Conservation (phyloP, 2,888 invertebrate species). For the Amphimallon solstitiale region DNA sequence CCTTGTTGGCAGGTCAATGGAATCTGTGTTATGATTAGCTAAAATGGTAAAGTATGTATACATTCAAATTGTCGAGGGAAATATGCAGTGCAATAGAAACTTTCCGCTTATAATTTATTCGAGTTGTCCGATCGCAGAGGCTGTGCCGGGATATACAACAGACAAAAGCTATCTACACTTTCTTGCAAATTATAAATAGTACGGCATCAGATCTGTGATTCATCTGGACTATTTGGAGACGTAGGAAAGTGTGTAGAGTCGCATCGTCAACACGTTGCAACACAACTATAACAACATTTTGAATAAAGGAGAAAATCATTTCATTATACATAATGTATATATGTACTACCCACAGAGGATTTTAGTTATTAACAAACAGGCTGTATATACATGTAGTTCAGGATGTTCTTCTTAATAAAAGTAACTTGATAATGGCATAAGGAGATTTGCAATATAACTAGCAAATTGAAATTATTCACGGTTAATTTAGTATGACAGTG, state of each 20-base stretch:
- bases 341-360: no score
- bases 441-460: neutral
- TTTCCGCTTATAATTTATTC: constrained; percentile 5
- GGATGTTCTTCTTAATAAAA: neutral
- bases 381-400: neutral
- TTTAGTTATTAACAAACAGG: neutral
- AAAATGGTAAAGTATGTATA: constrained; percentile 17
- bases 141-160: constrained; percentile 4
- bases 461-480: constrained; percentile 4
- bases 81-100: constrained; percentile 6
- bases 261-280: constrained; percentile 17
- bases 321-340: neutral
- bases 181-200: constrained; percentile 33
- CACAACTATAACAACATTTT: constrained; percentile 10
- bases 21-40: constrained; percentile 30
- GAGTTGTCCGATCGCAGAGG: constrained; percentile 7
- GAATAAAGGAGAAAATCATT: neutral
- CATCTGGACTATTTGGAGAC: constrained; percentile 27
- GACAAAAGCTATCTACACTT: constrained; percentile 24
- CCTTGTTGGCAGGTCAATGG: constrained; percentile 31
- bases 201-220: constrained; percentile 30
- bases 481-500: neutral
- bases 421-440: neutral
- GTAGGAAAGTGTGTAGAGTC: constrained; percentile 23
- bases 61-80: constrained; percentile 16